These are phyloP conservation scores for Champsocephalus esox DNA, from an alignment of 2,797 vertebrate genomes.

Conservation along the genomic window DNA sequence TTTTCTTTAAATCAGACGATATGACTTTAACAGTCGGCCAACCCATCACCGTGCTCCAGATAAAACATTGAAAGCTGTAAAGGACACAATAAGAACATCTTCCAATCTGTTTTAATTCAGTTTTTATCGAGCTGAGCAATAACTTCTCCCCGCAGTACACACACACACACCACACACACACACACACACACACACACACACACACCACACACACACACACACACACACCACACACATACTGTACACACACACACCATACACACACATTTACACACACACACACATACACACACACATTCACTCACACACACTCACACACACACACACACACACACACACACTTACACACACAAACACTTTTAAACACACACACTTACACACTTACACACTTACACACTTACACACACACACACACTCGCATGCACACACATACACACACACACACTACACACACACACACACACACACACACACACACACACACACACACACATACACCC, in stretches of 20 bases:
- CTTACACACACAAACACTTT: neutral
- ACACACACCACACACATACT: conserved; percentile 31
- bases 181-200: conserved; percentile 16
- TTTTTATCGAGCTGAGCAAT: conserved; percentile 23
- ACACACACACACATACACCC: neutral
- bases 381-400: conserved; percentile 16
- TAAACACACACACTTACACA: too few relatives aligned
- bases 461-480: conserved; percentile 7
- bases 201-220: conserved; percentile 31
- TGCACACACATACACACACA: conserved; percentile 6
- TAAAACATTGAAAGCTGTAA: conserved; percentile 23
- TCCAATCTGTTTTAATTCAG: conserved; percentile 45
- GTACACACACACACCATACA: neutral
- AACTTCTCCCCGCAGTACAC: neutral
- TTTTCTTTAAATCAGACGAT: conserved; percentile 15
- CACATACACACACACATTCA: too few relatives aligned
- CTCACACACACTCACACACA: too few relatives aligned
- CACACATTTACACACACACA: too few relatives aligned
- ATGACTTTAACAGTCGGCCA: neutral
- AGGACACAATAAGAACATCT: conserved; percentile 36
- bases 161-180: neutral
- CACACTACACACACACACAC: conserved; percentile 14
- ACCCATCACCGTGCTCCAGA: conserved; percentile 18
- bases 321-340: neutral
- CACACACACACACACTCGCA: conserved; percentile 1